Evolutionary conservation across 2,797 vertebrate genomes (phyloP).

Genomic region (Aselliscus stoliczkanus): DNA sequence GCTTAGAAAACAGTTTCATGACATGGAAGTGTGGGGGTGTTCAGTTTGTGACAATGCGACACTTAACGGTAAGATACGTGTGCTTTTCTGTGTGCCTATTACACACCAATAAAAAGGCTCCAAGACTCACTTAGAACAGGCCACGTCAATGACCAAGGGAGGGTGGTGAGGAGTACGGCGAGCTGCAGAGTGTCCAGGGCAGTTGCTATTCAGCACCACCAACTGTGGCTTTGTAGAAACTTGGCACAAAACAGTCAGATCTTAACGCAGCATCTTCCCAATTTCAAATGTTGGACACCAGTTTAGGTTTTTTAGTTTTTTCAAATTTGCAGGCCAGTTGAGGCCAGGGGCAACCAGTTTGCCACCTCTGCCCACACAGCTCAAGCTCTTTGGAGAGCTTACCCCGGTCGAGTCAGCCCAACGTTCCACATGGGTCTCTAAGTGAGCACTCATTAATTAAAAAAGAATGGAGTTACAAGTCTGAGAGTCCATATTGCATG

Average conservation of each 20-base stretch:
- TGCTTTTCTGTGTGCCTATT: neutral
- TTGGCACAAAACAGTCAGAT: neutral
- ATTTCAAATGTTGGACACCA: neutral
- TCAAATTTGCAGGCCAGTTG: neutral
- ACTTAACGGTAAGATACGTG: neutral
- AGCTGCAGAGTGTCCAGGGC: neutral
- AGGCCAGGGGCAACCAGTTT: neutral
- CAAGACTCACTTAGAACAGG: neutral
- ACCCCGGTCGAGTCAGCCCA: neutral
- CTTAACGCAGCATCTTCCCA: neutral
- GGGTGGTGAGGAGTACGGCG: fast-evolving
- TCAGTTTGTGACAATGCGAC: neutral
- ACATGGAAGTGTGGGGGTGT: fast-evolving
- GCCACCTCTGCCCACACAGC: neutral
- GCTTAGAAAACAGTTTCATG: neutral
- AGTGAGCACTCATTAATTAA: neutral
- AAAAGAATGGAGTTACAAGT: neutral
- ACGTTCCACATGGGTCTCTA: neutral
- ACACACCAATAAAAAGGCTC: neutral
- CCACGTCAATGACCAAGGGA: fast-evolving
- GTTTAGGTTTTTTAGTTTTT: neutral
- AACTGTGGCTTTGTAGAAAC: neutral
- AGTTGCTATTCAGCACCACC: neutral
- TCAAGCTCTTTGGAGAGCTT: neutral
- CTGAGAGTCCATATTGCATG: neutral